Percentiles rank a stretch among this genome's conserved stretches.
Evolutionary conservation across 2,888 invertebrate species (phyloP).

Genomic region (Perdita meconis): DNA sequence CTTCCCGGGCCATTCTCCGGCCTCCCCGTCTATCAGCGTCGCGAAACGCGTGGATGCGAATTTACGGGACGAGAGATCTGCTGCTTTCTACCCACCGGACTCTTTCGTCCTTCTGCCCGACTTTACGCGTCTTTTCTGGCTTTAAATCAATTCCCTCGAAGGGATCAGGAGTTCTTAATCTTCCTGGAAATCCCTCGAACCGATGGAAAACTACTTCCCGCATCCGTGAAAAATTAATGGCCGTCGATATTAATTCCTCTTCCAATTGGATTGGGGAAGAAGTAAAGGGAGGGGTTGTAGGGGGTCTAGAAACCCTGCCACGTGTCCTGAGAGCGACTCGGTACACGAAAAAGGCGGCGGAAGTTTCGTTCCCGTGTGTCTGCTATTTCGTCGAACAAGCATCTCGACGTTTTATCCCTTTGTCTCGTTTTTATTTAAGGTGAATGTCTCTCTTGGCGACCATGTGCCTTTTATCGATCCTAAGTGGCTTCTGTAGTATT

Average conservation of each 20-base stretch:
- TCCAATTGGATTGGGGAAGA: no score
- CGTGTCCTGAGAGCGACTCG: background rate
- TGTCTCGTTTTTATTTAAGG: slow-evolving; percentile 6
- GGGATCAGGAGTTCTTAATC: slow-evolving; percentile 12
- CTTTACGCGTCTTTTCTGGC: background rate
- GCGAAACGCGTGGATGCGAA: slow-evolving; percentile 6
- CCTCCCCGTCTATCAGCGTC: background rate
- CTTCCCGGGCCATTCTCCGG: background rate
- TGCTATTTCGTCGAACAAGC: background rate
- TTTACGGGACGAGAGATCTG: background rate
- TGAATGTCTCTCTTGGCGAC: background rate
- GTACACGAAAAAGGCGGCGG: slow-evolving; percentile 24
- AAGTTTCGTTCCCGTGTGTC: slow-evolving; percentile 3
- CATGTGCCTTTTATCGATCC: background rate
- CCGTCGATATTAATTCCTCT: slow-evolving; percentile 42
- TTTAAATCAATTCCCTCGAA: slow-evolving; percentile 20
- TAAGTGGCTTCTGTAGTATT: no score
- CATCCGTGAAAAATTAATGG: slow-evolving; percentile 37
- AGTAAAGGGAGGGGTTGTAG: background rate
- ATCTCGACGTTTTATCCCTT: background rate
- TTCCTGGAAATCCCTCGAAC: background rate
- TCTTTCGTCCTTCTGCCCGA: background rate
- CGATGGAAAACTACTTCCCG: slow-evolving; percentile 13
- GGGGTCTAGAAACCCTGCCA: slow-evolving; percentile 6
- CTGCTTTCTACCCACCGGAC: background rate